Base-by-base conservation (phyloP, 2,797 vertebrate species). In the Acipenser transmontanus region DNA sequence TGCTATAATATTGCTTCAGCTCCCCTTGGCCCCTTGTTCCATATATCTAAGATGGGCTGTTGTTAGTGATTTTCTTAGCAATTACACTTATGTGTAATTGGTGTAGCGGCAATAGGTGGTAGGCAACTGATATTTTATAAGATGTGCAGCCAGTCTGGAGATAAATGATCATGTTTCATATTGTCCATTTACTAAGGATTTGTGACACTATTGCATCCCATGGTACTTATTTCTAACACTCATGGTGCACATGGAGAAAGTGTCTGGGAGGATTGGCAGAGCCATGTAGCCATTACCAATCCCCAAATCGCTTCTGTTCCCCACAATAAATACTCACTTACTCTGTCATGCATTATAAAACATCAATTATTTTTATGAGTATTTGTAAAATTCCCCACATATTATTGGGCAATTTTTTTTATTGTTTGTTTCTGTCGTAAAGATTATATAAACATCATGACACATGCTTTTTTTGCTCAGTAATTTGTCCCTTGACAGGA, bases 361-460 rank as follows among this genome's bases (percentile, higher is more conserved):
- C 64, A 47, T 50, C 2, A 54, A 34, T 9, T 14, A 59, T 47
- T 65, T 54, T 67, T 52, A 17, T 51, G 61, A 20, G 12, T 7
- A 14, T 68, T 47, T 50, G 65, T 57, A 17, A 47, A 20, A 49
- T 67, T 64, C 59, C n/a, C 17, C 8, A 48, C 12, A 47, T 54
- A 70, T 68, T 70, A 67, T 62, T 20, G 59, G 52, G 50, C 63
- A 63, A 66, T 17, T 49, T 6, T 20, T 52, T 63, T 59, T 6
- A 13, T 17, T 49, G 66, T 65, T 64, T 59, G 60, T 59, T 14
- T 34, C 34, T 34, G 34, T 34, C 34, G 4, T 34, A 34, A 34
- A 34, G 34, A 34, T 34, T 34, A 34, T 34, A 34, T 54, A 10
- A 54, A 54, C 52, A 54, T 9, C 52, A 8, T n/a, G 2, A 54